These are phyloP conservation scores for Acanthopagrus latus DNA, from an alignment of 2,797 vertebrate species.

Conservation along the genomic window DNA sequence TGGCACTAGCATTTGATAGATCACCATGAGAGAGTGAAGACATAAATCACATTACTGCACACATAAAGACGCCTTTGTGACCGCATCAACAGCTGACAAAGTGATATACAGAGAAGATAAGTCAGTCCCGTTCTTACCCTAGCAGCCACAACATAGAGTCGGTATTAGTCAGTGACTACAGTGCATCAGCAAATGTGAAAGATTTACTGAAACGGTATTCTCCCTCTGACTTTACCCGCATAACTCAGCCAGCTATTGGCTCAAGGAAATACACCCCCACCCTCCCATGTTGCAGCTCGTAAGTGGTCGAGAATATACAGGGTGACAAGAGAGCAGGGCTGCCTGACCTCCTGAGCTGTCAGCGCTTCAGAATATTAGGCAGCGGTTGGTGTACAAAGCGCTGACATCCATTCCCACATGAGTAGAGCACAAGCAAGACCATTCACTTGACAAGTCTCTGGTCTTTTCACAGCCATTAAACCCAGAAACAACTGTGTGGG, in stretches of 20 bases:
- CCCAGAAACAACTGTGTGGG: neutral
- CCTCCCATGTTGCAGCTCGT: constrained; percentile 35
- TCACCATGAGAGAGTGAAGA: constrained; percentile 1
- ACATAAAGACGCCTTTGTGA: neutral
- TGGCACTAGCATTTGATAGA: constrained; percentile 6
- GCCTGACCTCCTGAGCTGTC: constrained; percentile 29
- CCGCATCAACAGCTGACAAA: neutral
- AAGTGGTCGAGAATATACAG: constrained; percentile 36
- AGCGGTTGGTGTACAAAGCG: constrained; percentile 21
- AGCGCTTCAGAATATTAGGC: constrained; percentile 28
- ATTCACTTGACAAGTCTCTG: neutral
- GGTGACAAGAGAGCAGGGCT: constrained; percentile 29
- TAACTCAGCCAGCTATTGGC: constrained; percentile 72
- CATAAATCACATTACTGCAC: constrained; percentile 14
- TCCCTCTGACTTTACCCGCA: constrained; percentile 56
- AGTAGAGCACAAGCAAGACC: neutral
- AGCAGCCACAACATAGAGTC: constrained; percentile 44
- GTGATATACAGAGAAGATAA: constrained; percentile 26
- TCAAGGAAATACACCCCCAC: constrained; percentile 43
- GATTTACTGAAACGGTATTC: constrained; percentile 62
- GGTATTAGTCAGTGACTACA: constrained; percentile 46
- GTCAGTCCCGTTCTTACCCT: constrained; percentile 58
- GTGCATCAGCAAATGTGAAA: constrained; percentile 60
- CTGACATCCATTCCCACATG: constrained; percentile 22
- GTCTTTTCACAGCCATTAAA: neutral